Evolutionary conservation across 2,113 vertebrate genomes (phyloP), one percentile per base, ranked within the genome.

Genomic region (Malurus elegans): DNA sequence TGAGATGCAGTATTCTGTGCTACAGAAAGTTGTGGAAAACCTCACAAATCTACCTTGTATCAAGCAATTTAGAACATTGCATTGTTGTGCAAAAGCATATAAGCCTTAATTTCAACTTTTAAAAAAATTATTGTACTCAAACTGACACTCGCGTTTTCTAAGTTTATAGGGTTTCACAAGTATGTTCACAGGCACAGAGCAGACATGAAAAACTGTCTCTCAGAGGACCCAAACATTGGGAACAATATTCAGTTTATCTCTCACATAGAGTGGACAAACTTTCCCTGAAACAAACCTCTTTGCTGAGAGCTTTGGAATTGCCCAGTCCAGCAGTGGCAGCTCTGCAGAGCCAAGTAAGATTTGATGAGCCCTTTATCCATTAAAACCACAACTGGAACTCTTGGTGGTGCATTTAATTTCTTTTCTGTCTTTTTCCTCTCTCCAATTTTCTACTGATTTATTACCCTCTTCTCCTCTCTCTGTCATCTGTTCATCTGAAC

Each of bases 241-340:
- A 72, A n/a, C 0, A 8, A 50, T 61, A 80, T 26, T 9, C 23
- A 32, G 17, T 48, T 93, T 61, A 18, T 73, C 21, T 83, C 24
- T 34, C 18, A 45, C 4, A 25, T 11, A 4, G 4, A 44, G 14
- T 28, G 47, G 58, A 45, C 6, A 86, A 76, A 15, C 18, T 70
- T 88, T 45, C 17, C 65, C 29, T 58, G 73, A 38, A 62, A n/a
- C 4, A 57, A 58, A 50, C 6, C 16, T 79, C 36, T 11, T 73
- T 73, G 14, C 28, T 86, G 28, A 31, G 21, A 76, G 50, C 24
- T 79, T 31, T 3, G 2, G 18, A 69, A 8, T 25, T 73, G 15
- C 6, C 32, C 0, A 2, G 12, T 50, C 23, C 44, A 58, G 38
- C 1, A 1, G 38, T 20, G 31, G 15, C 25, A 61, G 18, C 28